A percentile compares a stretch with the other conserved stretches of the same genome.
Evolutionary conservation across 1,140 invertebrate species (phyloP).

Genomic region (Orchesella cincta): DNA sequence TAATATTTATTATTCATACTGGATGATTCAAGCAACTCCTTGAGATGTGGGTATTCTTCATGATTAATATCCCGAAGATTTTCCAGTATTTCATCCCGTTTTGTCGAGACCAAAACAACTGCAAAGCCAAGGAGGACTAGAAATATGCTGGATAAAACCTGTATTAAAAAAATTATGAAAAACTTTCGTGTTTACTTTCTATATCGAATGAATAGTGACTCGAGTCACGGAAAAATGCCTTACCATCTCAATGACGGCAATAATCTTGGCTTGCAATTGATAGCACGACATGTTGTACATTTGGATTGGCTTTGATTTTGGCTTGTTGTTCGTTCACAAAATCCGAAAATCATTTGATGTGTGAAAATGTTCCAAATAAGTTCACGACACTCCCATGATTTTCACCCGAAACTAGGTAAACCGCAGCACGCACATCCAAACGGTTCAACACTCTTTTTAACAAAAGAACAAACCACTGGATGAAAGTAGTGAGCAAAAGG

Average conservation of each 20-base stretch:
- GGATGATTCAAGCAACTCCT: constrained; percentile 16
- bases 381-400: too few relatives aligned
- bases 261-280: constrained; percentile 36
- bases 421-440: too few relatives aligned
- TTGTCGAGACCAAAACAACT: not conserved
- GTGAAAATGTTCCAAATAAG: too few relatives aligned
- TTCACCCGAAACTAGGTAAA: too few relatives aligned
- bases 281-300: constrained; percentile 1
- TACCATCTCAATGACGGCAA: constrained; percentile 40
- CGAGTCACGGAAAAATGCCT: not conserved
- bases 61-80: constrained; percentile 10
- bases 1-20: constrained; percentile 16
- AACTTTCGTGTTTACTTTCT: not conserved
- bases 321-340: too few relatives aligned
- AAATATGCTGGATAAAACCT: constrained; percentile 34
- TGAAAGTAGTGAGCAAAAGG: too few relatives aligned
- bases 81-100: constrained; percentile 22
- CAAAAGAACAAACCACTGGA: too few relatives aligned
- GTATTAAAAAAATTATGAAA: not conserved
- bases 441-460: too few relatives aligned
- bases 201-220: not conserved
- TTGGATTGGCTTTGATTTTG: too few relatives aligned
- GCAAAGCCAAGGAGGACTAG: constrained; percentile 33
- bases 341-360: too few relatives aligned
- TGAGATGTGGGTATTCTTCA: not conserved